Evolutionary conservation across 2,888 invertebrate genomes (phyloP), one percentile per base, ranked within the genome.

Genomic region (Ichneumoninae sp.): DNA sequence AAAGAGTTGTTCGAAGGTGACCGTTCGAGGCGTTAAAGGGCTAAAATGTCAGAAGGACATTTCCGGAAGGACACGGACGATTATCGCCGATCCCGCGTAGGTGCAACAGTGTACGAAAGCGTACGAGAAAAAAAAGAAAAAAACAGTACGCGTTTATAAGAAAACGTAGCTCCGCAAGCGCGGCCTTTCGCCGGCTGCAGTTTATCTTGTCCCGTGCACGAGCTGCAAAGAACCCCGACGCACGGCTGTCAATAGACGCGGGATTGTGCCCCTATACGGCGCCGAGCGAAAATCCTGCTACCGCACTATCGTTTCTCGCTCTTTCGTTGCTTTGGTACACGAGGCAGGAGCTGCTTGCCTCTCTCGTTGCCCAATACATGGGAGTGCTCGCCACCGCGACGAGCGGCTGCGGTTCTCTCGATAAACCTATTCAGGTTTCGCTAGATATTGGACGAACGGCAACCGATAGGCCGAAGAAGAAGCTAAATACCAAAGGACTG

Each of bases 241-340:
- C 73, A 85, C 80, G 85, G 82, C 87, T 87, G 87, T 87, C 87
- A 87, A 87, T 87, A 86, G 80, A 82, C 74, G 68, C 83, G 83
- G 83, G 81, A 85, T 86, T 87, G 77, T 87, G 82, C 76, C 86
- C 83, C 86, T 88, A 86, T 88, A 86, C 83, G 88, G 88, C 44
- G 81, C 50, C 81, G 71, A 85, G 83, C 82, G 70, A 87, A 81
- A 81, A 81, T 81, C 81, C 66, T 75, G 81, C 40, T 69, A 40
- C 50, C 66, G 47, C 50, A 65, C 75, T 63, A 52, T n/a, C 65
- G 75, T 75, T 50, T 75, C 65, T 65, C 65, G 22, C 60, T 60
- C 50, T 63, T 69, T 63, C 69, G n/a, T 47, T 44, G 44, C 44
- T 16, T 19, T 44, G 26, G 60, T 60, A 40, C 60, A 75, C 81